These are phyloP conservation scores for Plemyria rubiginata DNA, from an alignment of 2,888 invertebrate species.

Conservation along the genomic window DNA sequence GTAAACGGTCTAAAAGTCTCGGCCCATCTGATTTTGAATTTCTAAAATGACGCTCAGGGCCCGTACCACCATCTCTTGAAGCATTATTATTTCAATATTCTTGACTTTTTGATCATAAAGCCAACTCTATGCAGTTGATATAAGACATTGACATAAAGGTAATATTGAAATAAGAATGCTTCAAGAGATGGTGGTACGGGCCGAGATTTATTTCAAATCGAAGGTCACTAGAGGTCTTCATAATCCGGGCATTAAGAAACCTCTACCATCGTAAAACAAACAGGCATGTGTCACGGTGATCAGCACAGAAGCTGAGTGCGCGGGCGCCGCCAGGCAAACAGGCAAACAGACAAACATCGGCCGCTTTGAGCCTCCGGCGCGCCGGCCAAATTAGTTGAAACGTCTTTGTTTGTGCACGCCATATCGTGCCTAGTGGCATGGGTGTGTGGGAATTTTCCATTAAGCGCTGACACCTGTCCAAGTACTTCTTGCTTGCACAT, in stretches of 20 bases:
- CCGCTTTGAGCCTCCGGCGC: conserved; percentile 35
- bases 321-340: conserved; percentile 45
- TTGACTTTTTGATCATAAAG: too few species aligned
- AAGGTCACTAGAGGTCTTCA: neutral
- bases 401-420: conserved; percentile 20
- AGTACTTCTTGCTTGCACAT: too few species aligned
- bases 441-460: conserved; percentile 1
- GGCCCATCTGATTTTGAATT: too few species aligned
- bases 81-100: too few species aligned
- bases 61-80: too few species aligned
- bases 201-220: neutral
- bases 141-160: too few species aligned
- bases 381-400: conserved; percentile 39
- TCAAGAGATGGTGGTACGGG: too few species aligned
- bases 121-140: too few species aligned
- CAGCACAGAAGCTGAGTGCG: conserved; percentile 38
- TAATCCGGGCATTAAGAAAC: neutral
- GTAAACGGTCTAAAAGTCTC: too few species aligned
- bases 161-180: too few species aligned
- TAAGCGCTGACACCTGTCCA: neutral
- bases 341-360: conserved; percentile 8
- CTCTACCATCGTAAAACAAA: conserved; percentile 31
- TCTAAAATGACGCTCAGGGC: too few species aligned
- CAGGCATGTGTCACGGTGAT: conserved; percentile 37
- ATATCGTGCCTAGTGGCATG: conserved; percentile 4